Evolutionary conservation across 2,888 invertebrate species (phyloP).

Genomic region (Trichopria drosophilae): DNA sequence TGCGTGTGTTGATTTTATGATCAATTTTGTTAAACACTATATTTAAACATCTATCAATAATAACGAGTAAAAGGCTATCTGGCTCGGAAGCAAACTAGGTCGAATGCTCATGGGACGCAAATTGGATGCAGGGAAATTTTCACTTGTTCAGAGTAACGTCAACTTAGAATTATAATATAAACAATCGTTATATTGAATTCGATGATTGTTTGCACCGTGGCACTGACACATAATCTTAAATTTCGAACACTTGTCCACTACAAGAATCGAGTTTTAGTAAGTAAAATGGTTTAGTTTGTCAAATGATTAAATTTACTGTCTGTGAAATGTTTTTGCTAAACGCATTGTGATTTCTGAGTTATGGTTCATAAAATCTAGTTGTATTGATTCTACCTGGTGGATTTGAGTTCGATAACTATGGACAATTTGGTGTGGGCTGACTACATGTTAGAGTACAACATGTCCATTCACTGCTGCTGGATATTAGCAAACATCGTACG

Average conservation of each 20-base stretch:
- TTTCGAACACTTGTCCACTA: conserved; percentile 20
- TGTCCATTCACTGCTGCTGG: conserved; percentile 54
- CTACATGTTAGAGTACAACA: conserved; percentile 58
- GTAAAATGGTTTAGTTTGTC: too few species aligned
- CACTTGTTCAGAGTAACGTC: conserved; percentile 45
- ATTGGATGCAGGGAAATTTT: conserved; percentile 43
- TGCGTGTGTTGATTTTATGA: conserved; percentile 35
- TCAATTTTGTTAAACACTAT: conserved; percentile 33
- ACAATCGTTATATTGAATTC: conserved; percentile 55
- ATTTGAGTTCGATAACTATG: conserved; percentile 39
- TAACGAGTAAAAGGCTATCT: conserved; percentile 18
- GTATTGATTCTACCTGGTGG: conserved; percentile 21
- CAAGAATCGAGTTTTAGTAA: conserved; percentile 22
- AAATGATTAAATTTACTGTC: conserved; percentile 17
- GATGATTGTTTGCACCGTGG: conserved; percentile 59
- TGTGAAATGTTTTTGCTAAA: background rate
- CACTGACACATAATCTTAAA: conserved; percentile 54
- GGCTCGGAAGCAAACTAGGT: conserved; percentile 45
- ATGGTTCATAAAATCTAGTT: too few species aligned
- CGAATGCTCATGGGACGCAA: conserved; percentile 51
- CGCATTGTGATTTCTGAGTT: background rate
- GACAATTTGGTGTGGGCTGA: conserved; percentile 59
- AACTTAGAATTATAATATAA: conserved; percentile 48
- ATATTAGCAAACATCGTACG: conserved; percentile 48
- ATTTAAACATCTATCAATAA: conserved; percentile 27